Evolutionary conservation across 2,113 vertebrate genomes (phyloP).

Genomic region (Agelaius phoeniceus): DNA sequence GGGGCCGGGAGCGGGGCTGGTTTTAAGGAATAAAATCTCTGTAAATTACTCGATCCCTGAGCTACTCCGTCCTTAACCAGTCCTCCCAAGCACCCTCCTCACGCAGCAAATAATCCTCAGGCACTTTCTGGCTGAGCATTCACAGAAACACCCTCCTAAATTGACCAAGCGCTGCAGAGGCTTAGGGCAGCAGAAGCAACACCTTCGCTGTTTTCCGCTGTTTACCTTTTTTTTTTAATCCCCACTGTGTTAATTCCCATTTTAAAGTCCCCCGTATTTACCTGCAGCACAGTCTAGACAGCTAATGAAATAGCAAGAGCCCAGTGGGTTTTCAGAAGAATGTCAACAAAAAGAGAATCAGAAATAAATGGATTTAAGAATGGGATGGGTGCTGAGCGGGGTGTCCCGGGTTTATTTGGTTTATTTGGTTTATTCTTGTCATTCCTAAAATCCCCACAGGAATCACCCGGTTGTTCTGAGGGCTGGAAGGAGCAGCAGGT

Average conservation of each 20-base stretch:
- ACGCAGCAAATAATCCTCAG: background rate
- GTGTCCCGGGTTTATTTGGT: background rate
- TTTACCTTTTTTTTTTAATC: background rate
- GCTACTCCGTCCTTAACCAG: background rate
- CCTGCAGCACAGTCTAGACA: background rate
- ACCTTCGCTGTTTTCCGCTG: background rate
- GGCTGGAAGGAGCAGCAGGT: background rate
- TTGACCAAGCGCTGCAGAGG: background rate
- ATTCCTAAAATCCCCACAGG: background rate
- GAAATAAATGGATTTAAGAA: background rate
- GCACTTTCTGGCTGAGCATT: background rate
- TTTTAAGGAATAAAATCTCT: background rate
- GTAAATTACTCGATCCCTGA: background rate
- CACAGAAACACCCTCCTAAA: background rate
- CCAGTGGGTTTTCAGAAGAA: background rate
- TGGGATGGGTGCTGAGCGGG: background rate
- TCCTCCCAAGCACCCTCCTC: background rate
- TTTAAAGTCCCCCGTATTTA: background rate
- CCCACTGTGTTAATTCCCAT: background rate
- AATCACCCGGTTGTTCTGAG: background rate
- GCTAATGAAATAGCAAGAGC: background rate
- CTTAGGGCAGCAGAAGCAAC: background rate
- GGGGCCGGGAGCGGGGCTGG: background rate
- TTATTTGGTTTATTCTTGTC: background rate
- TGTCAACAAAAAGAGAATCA: background rate